Percentiles rank a stretch among this genome's conserved stretches.
These are phyloP conservation scores for Acanthurus tractus DNA, from an alignment of 2,797 vertebrate genomes.

Conservation along the genomic window DNA sequence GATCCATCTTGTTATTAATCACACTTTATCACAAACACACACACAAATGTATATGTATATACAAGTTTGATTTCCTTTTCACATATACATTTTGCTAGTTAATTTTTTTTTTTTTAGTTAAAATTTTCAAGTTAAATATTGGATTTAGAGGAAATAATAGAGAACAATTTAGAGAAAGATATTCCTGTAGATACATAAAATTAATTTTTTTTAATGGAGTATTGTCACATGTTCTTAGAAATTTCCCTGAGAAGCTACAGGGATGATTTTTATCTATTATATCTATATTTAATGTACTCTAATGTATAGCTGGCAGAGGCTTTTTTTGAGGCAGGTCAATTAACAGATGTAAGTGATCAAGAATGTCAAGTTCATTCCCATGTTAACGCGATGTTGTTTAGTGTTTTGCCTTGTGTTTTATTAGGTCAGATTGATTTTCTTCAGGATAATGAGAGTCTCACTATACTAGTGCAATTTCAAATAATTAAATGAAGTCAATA, in stretches of 20 bases:
- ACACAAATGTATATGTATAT: neutral
- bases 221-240: too few species aligned
- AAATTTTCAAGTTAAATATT: neutral
- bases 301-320: neutral
- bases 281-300: neutral
- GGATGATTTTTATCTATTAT: too few species aligned
- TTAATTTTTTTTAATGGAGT: too few species aligned
- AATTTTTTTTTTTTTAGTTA: too few species aligned
- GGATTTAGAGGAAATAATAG: neutral
- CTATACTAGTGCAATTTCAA: constrained; percentile 5
- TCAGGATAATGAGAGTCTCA: neutral
- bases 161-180: neutral
- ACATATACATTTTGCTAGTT: neutral
- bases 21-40: neutral
- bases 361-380: neutral
- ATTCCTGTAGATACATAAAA: neutral
- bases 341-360: neutral
- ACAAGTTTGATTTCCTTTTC: constrained; percentile 1
- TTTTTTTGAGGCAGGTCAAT: neutral
- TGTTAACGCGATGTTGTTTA: too few species aligned
- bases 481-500: neutral
- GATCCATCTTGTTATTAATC: neutral
- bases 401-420: neutral
- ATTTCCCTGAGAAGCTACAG: too few species aligned
- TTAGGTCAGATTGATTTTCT: neutral